phyloP scores from a whole-genome alignment of 2,888 invertebrate genomes.

The Drosophila macrospina region DNA sequence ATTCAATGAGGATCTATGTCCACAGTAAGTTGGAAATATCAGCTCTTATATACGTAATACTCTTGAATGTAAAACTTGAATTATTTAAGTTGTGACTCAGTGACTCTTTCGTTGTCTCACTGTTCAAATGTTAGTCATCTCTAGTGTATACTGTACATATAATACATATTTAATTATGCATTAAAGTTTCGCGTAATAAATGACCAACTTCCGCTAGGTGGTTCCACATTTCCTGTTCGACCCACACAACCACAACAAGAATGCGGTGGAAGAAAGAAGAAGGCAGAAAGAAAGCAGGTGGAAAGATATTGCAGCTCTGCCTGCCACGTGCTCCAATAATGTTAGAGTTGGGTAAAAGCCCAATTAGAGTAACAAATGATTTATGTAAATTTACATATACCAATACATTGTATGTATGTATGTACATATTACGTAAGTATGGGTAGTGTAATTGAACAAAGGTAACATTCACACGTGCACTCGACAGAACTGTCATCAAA shows the following conservation, averaged over 20 bases:
- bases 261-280: conserved; percentile 1
- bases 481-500: conserved; percentile 68
- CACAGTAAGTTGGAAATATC: not conserved
- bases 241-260: conserved; percentile 29
- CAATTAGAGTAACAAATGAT: conserved; percentile 49
- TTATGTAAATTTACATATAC: conserved; percentile 43
- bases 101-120: not conserved
- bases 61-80: not conserved
- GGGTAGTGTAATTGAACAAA: conserved; percentile 27
- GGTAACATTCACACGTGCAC: conserved; percentile 46
- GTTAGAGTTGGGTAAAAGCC: conserved; percentile 1
- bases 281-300: not conserved
- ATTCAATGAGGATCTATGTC: not conserved
- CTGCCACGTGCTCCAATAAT: conserved; percentile 24
- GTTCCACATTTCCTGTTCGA: conserved; percentile 38
- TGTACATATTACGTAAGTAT: not conserved
- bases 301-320: conserved; percentile 5
- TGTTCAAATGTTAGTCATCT: conserved; percentile 2
- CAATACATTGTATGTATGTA: too few relatives aligned
- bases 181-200: conserved; percentile 64
- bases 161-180: conserved; percentile 41
- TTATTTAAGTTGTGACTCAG: not conserved
- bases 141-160: not conserved
- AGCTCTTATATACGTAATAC: too few relatives aligned
- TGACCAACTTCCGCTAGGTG: conserved; percentile 63